These are phyloP conservation scores for Melospiza melodia DNA, from an alignment of 2,113 vertebrate genomes.

Conservation along the genomic window DNA sequence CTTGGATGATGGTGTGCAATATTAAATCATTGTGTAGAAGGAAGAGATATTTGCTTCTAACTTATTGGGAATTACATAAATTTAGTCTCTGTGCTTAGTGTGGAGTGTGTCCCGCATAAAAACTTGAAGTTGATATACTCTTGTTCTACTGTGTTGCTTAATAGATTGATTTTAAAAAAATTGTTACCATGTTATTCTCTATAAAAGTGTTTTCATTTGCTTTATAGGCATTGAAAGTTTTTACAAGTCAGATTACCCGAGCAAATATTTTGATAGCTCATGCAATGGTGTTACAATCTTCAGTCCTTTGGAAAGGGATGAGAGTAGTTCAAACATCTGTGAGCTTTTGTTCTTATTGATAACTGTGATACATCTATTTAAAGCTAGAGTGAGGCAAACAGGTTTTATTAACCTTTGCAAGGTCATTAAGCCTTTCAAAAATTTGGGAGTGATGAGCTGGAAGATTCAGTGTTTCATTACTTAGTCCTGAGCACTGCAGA, in stretches of 20 bases:
- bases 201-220: background rate
- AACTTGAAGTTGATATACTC: background rate
- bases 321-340: background rate
- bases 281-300: background rate
- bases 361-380: background rate
- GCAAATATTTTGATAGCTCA: background rate
- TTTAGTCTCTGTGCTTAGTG: background rate
- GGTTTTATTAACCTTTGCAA: background rate
- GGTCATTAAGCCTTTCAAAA: background rate
- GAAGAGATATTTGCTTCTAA: background rate
- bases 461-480: background rate
- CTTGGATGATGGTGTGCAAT: background rate
- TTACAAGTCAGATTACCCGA: background rate
- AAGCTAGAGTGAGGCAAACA: background rate
- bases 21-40: constrained; percentile 7
- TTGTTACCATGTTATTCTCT: background rate
- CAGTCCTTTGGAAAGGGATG: background rate
- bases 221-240: background rate
- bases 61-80: background rate
- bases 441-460: background rate
- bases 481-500: background rate
- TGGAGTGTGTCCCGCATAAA: background rate
- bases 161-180: background rate
- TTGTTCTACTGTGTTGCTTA: background rate
- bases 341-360: background rate